Evolutionary conservation across 2,888 invertebrate species (phyloP), one percentile per base, ranked within the genome.

Genomic region (Pachymerium ferrugineum): DNA sequence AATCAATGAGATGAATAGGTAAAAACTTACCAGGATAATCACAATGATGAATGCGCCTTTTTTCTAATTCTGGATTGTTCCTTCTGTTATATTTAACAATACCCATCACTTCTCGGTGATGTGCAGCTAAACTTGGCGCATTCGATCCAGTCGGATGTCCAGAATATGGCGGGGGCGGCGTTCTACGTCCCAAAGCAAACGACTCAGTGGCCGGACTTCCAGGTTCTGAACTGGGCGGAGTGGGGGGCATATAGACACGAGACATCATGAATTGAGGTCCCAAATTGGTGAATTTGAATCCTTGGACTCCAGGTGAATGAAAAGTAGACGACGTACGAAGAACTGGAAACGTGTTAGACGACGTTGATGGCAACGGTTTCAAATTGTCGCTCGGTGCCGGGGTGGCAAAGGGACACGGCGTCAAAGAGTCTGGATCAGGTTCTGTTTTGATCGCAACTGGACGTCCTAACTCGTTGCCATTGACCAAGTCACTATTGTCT

Each of bases 51-150:
- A 97, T 95, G 81, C 97, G 86, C 78, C 97, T 86, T 83, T 97
- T 97, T 83, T 97, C 97, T 79, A 97, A 85, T 83, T 97, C 97
- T 0, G 97, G 97, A 85, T 97, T 97, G 84, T 97, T 97, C 81
- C 96, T 87, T 78, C 97, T 86, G 85, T 97, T 97, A 85, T 94
- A 96, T 81, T 91, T 93, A 6, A 72, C 19, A 10, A 71, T 19
- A 10, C 71, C 71, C 38, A 35, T 71, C 4, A 42, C 35, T n/a
- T 69, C 70, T 69, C 74, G 30, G 62, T 35, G 62, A 29, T 62
- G 38, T 31, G 35, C 19, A 47, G 68, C 42, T 29, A 29, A 14
- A 72, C 35, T 47, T 73, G 35, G 71, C 70, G 68, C 70, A 74
- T 68, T 74, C 77, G 77, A 87, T 76, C 31, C 74, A 72, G 82